phyloP scores from a whole-genome alignment of 2,113 vertebrate species.

The Aphelocoma coerulescens region DNA sequence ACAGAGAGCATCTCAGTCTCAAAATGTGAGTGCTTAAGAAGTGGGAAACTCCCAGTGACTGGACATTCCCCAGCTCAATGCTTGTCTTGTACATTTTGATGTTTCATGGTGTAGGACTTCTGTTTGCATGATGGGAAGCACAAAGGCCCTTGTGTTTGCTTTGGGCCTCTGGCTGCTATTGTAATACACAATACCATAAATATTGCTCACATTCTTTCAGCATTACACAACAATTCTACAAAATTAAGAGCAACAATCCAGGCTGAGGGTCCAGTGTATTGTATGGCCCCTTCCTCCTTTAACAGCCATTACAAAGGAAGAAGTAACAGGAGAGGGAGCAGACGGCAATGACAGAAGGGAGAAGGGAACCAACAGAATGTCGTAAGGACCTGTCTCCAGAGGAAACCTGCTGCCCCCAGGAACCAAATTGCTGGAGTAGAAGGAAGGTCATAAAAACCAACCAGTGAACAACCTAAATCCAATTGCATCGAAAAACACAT shows the following conservation, averaged over 20 bases:
- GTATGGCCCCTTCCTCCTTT: background rate
- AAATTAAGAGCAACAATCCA: background rate
- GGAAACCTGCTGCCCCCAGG: background rate
- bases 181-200: background rate
- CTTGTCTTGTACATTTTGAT: background rate
- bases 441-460: background rate
- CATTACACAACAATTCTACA: background rate
- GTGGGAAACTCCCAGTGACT: background rate
- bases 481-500: rapidly evolving
- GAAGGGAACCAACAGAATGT: background rate
- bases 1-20: background rate
- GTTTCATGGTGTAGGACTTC: background rate
- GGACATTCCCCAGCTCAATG: background rate
- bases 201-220: background rate
- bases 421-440: background rate
- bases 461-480: background rate
- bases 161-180: background rate
- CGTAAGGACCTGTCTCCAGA: rapidly evolving
- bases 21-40: background rate
- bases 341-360: background rate
- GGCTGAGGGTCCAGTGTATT: background rate
- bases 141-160: background rate
- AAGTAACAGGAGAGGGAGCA: background rate
- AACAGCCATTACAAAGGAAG: background rate
- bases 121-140: background rate